Evolutionary conservation across 2,888 invertebrate genomes (phyloP), one percentile per base, ranked within the genome.

Genomic region (Neelides folsomi): DNA sequence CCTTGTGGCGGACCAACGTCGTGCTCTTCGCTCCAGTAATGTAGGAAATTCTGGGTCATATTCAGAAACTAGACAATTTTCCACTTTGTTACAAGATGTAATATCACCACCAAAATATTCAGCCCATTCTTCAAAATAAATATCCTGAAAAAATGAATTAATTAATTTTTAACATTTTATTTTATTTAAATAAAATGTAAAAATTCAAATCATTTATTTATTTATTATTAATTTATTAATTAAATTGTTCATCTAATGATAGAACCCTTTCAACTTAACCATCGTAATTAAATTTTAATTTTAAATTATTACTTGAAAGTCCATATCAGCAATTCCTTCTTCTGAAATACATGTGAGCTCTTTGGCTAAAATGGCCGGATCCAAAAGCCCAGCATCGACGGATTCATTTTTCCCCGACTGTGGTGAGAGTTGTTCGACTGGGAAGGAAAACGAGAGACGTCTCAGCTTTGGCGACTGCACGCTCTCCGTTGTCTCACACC

Each of bases 271-370:
- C n/a, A n/a, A n/a, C n/a, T n/a, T n/a, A n/a, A n/a, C n/a, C n/a
- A n/a, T n/a, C n/a, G n/a, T n/a, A n/a, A n/a, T n/a, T n/a, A n/a
- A n/a, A n/a, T n/a, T n/a, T n/a, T 3, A 18, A 40, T 39, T 46
- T 35, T 35, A 49, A n/a, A n/a, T n/a, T n/a, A 84, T 83, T 66
- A 86, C 85, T 16, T 85, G 85, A 43, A 86, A 74, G 70, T 86
- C 86, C 75, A 86, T 80, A 66, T 86, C 86, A 0, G 84, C 80
- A 47, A 86, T 83, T 20, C 85, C 86, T 67, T 86, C 86, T 70
- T 86, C 86, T 45, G 84, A 85, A 68, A 86, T 86, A 71, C 86
- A 86, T 12, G 86, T 86, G 58, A 86, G 75, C 70, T 86, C 86
- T 1, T 63, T 60, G 16, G 58, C 59, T 27, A 61, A 51, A 44